Base-by-base conservation (phyloP, 2,888 invertebrate species). In the Caenorhabditis wallacei region DNA sequence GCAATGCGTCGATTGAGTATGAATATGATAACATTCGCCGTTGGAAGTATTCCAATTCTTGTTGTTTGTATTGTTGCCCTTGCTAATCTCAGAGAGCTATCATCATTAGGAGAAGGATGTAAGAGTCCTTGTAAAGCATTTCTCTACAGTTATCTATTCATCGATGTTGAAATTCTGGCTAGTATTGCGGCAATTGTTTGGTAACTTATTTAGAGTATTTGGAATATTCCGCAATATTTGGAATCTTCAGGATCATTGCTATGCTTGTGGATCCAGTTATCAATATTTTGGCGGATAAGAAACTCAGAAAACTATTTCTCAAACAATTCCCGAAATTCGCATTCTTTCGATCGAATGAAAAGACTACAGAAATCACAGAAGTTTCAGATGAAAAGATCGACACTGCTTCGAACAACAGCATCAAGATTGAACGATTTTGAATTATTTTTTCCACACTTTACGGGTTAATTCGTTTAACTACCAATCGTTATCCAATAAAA, bases 201-300 rank as follows among this genome's bases (percentile, higher is more conserved):
- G 90, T 87, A 43, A 68, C 81, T 54, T 59, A n/a, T 40, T 13
- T 2, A 8, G 13, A n/a, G n/a, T n/a, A n/a, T n/a, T 53, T 56
- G 10, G 10, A 7, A 35, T 35, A 35, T 4, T 10, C 10, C 35
- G 5, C 10, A 4, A 7, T 35, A 40, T 40, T 13, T 11, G 16
- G 16, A 40, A 40, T 2, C 13, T 30, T 35, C 80, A 88, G 87
- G 87, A 30, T 88, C 7, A 37, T 86, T 8, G 85, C 86, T 10
- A 89, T 90, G 89, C 82, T 86, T n/a, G 56, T 85, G 54, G 90
- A 90, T 63, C 90, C 90, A 0, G 57, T 90, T 2, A 88, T 90
- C 82, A 89, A 89, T 57, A 87, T 84, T 20, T 8, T 85, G 20
- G 82, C 85, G 7, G 90, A 90, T 69, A 76, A 70, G 24, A 87